A percentile compares a stretch with the other conserved stretches of the same genome.
These are phyloP conservation scores for Urosaurus nigricauda DNA, from an alignment of 2,797 vertebrate species.

Conservation along the genomic window DNA sequence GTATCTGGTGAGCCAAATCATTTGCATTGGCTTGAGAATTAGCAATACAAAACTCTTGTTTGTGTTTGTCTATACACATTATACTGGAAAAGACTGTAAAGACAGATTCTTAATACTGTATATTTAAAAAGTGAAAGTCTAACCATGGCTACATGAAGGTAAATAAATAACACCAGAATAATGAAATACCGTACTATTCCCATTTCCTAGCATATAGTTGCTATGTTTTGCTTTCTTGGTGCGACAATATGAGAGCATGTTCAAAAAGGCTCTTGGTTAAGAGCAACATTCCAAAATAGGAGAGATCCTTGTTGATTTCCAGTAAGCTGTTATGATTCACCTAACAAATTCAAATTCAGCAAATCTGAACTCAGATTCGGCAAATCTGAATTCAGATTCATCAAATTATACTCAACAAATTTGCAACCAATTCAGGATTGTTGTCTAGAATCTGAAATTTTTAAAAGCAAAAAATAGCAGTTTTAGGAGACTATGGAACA, in stretches of 20 bases:
- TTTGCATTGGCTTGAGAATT: constrained; percentile 25
- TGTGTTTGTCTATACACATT: constrained; percentile 31
- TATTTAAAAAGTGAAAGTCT: not conserved
- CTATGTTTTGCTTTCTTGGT: not conserved
- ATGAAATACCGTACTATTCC: not conserved
- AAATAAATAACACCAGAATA: not conserved
- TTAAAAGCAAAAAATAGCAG: not conserved
- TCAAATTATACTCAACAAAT: not conserved
- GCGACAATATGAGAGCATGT: not conserved
- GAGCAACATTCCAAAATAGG: not conserved
- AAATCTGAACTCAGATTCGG: no score
- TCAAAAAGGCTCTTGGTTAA: not conserved
- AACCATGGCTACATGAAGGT: not conserved
- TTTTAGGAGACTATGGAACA: not conserved
- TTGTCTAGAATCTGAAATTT: not conserved
- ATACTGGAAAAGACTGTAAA: not conserved
- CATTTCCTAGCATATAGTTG: no score
- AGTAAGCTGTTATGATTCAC: not conserved
- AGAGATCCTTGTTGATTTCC: not conserved
- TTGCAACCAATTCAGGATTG: not conserved
- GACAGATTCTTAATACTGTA: not conserved
- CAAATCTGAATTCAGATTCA: no score
- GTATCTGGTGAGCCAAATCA: constrained; percentile 20
- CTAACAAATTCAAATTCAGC: no score
- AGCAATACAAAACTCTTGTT: constrained; percentile 27